Evolutionary conservation across 2,888 invertebrate genomes (phyloP).

Genomic region (Criorhina ranunculi): DNA sequence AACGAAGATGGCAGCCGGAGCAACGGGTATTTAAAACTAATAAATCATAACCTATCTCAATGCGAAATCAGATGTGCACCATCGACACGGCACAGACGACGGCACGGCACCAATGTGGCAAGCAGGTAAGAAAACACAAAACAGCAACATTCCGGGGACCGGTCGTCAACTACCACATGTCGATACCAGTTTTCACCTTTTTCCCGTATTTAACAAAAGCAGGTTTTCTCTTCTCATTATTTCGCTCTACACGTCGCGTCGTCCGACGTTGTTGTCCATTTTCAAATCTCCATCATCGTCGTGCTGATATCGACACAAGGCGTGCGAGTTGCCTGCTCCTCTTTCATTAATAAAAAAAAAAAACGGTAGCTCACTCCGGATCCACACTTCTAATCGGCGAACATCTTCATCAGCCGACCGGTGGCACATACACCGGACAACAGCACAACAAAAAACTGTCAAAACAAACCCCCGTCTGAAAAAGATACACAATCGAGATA

Average conservation of each 20-base stretch:
- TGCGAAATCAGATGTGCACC: constrained; percentile 74
- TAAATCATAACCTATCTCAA: constrained; percentile 77
- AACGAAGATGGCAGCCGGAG: constrained; percentile 65
- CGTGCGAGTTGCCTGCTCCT: constrained; percentile 18
- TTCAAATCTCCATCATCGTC: constrained; percentile 58
- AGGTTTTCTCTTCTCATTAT: constrained; percentile 76
- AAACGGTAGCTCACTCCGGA: constrained; percentile 51
- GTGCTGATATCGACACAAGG: constrained; percentile 26
- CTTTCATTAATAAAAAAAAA: constrained; percentile 35
- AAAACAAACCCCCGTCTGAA: constrained; percentile 51
- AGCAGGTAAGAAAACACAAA: constrained; percentile 51
- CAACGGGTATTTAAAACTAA: constrained; percentile 75
- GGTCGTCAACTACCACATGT: constrained; percentile 70
- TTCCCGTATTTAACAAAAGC: constrained; percentile 76
- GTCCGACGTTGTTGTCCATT: constrained; percentile 32
- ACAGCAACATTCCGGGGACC: constrained; percentile 71
- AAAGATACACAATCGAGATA: constrained; percentile 51
- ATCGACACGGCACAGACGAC: constrained; percentile 10
- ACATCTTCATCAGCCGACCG: constrained; percentile 59
- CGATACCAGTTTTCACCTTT: constrained; percentile 75
- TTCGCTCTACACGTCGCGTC: constrained; percentile 50
- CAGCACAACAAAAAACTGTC: constrained; percentile 46
- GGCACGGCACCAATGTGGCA: constrained; percentile 41
- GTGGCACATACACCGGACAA: constrained; percentile 23
- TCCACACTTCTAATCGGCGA: constrained; percentile 42